phyloP scores from a whole-genome alignment of 2,113 vertebrate species.

The Scartelaos histophorus region DNA sequence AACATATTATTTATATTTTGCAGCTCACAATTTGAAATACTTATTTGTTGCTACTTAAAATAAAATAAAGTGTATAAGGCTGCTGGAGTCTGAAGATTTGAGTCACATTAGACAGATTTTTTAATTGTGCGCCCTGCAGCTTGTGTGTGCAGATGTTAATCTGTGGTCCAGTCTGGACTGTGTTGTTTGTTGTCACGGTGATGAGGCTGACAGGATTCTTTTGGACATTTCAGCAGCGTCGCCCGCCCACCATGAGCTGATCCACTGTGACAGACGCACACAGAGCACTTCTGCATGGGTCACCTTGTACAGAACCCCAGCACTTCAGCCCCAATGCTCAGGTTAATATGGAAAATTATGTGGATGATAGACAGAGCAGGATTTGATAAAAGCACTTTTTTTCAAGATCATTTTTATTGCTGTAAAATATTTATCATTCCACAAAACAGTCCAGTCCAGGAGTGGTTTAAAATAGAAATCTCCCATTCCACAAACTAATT shows the following conservation, averaged over 20 bases:
- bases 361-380: neutral
- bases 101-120: conserved; percentile 6
- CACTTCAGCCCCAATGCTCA: conserved; percentile 2
- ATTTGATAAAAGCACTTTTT: neutral
- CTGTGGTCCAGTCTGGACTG: conserved; percentile 35
- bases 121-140: neutral
- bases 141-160: conserved; percentile 9
- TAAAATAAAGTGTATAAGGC: no score
- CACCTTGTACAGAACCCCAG: conserved; percentile 53
- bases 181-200: conserved; percentile 62
- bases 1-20: neutral
- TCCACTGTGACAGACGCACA: conserved; percentile 58
- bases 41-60: no score
- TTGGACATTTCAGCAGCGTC: conserved; percentile 60
- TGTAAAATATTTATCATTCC: no score
- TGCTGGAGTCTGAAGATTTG: neutral
- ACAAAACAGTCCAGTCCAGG: no score
- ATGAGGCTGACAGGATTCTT: conserved; percentile 60
- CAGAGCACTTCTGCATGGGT: conserved; percentile 58
- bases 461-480: no score
- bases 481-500: no score
- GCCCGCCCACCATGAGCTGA: conserved; percentile 47
- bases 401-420: no score
- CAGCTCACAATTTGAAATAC: neutral
- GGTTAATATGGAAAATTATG: neutral